These are phyloP conservation scores for Phortica variegata DNA, from an alignment of 1,140 invertebrate genomes.

Conservation along the genomic window DNA sequence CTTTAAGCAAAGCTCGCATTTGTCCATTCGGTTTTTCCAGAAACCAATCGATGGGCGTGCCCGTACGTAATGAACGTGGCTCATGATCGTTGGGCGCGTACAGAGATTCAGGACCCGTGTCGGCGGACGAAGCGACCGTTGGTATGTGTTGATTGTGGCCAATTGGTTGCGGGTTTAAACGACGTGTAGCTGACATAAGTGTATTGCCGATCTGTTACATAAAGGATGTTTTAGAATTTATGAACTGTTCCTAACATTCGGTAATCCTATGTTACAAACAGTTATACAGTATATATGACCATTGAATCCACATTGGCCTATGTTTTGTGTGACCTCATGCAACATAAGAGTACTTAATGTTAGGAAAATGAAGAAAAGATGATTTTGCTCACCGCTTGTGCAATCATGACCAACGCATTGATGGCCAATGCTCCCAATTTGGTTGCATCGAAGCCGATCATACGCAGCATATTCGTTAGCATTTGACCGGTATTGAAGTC, in stretches of 20 bases:
- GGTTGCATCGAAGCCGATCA: constrained; percentile 72
- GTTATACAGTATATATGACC: too few species aligned
- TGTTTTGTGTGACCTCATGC: too few species aligned
- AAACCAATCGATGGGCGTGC: constrained; percentile 60
- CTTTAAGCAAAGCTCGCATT: constrained; percentile 61
- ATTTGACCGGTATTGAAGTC: constrained; percentile 53
- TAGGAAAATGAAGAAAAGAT: too few species aligned
- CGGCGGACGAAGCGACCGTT: too few species aligned
- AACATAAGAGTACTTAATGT: too few species aligned
- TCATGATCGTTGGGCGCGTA: constrained; percentile 35
- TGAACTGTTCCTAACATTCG: too few species aligned
- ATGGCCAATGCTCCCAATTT: constrained; percentile 76
- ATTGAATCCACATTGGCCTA: too few species aligned
- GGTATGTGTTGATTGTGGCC: too few species aligned
- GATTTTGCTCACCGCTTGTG: constrained; percentile 69
- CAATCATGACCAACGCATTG: constrained; percentile 79
- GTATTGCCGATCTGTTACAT: constrained; percentile 44
- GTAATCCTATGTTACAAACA: too few species aligned
- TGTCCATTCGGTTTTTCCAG: constrained; percentile 56
- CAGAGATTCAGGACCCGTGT: constrained; percentile 31
- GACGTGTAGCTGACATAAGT: constrained; percentile 28
- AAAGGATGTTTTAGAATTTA: too few species aligned
- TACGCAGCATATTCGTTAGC: constrained; percentile 66
- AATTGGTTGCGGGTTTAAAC: not conserved
- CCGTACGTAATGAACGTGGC: constrained; percentile 33